Evolutionary conservation across 2,888 invertebrate genomes (phyloP).

Genomic region (Drosophila histrio): DNA sequence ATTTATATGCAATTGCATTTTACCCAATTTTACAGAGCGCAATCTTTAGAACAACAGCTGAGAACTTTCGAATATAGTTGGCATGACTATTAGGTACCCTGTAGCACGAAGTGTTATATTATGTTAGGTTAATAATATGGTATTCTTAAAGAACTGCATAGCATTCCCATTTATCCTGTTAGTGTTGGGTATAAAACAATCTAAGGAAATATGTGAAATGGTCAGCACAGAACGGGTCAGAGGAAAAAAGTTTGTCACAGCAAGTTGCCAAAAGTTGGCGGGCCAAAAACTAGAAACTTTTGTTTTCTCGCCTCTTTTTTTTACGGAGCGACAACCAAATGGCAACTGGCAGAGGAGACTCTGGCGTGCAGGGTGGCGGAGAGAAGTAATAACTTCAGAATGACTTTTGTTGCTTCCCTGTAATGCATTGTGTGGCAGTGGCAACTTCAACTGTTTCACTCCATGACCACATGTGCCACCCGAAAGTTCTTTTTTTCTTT

Average conservation of each 20-base stretch:
- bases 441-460: conserved; percentile 47
- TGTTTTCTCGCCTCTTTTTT: conserved; percentile 73
- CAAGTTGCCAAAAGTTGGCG: conserved; percentile 63
- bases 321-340: conserved; percentile 65
- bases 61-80: background rate
- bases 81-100: conserved; percentile 7
- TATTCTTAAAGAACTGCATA: background rate
- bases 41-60: conserved; percentile 45
- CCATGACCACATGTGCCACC: conserved; percentile 71
- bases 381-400: conserved; percentile 73
- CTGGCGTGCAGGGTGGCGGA: conserved; percentile 1
- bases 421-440: conserved; percentile 58
- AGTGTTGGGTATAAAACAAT: conserved; percentile 4
- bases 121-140: background rate
- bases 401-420: conserved; percentile 75
- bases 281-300: conserved; percentile 68
- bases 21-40: conserved; percentile 50
- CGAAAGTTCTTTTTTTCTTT: conserved; percentile 46
- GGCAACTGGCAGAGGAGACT: conserved; percentile 47
- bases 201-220: conserved; percentile 28
- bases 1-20: conserved; percentile 69
- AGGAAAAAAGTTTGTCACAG: conserved; percentile 58
- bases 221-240: conserved; percentile 33
- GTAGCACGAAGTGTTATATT: no score
- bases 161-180: background rate